Conservation (phyloP, 2,113 vertebrate species). For the Anhinga rufa region DNA sequence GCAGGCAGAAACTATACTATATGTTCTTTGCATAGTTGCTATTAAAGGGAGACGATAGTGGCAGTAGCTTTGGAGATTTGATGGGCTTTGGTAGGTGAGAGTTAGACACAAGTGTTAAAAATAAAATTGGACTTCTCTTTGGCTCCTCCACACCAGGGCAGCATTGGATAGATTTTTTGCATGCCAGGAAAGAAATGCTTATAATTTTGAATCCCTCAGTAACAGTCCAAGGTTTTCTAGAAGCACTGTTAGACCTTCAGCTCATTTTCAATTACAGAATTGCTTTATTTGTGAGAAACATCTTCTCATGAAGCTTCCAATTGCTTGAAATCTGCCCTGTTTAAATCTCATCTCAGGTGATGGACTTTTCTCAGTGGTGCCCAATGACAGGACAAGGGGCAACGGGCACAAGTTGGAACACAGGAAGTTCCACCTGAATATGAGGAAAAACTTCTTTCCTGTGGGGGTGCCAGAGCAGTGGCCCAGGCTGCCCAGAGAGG, state of each 20-base stretch:
- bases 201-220: neutral
- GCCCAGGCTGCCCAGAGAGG: too few relatives aligned
- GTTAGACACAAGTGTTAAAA: neutral
- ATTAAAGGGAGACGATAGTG: neutral
- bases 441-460: too few relatives aligned
- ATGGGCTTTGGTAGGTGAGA: neutral
- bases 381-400: too few relatives aligned
- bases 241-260: neutral
- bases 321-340: neutral
- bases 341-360: neutral
- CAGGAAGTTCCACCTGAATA: too few relatives aligned
- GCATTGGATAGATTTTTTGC: neutral
- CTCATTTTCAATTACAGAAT: neutral
- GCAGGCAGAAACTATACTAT: neutral
- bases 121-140: neutral
- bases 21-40: neutral
- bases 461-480: too few relatives aligned
- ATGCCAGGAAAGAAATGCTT: neutral
- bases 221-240: neutral
- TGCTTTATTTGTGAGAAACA: neutral
- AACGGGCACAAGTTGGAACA: too few relatives aligned
- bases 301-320: neutral
- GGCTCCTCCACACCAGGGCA: accelerated
- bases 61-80: neutral
- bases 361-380: too few relatives aligned